Conservation (phyloP, 2,888 invertebrate species). For the Himalopsyche anomala region DNA sequence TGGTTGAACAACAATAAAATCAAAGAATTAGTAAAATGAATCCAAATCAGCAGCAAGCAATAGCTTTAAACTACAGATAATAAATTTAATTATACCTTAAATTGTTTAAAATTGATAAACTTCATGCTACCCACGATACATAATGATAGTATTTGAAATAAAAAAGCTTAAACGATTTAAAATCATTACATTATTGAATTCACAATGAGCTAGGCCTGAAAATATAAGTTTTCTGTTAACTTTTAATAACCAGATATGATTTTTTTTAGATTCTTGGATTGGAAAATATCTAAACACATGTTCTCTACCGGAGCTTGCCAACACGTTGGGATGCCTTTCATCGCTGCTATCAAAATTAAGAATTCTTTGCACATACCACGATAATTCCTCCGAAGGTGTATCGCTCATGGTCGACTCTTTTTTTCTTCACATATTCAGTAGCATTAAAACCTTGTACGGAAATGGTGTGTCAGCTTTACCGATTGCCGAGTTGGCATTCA, state of each 20-base stretch:
- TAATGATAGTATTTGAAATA: too few relatives aligned
- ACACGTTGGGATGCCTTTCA: slow-evolving; percentile 66
- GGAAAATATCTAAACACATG: slow-evolving; percentile 66
- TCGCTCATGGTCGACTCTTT: slow-evolving; percentile 65
- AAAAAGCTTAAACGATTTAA: too few relatives aligned
- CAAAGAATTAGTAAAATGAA: too few relatives aligned
- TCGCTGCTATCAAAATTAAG: slow-evolving; percentile 64
- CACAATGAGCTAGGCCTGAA: too few relatives aligned
- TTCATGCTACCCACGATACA: too few relatives aligned
- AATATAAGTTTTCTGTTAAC: too few relatives aligned
- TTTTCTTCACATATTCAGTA: slow-evolving; percentile 66
- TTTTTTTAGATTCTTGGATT: slow-evolving; percentile 67
- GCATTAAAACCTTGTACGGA: slow-evolving; percentile 64
- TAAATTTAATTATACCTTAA: too few relatives aligned
- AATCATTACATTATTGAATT: too few relatives aligned
- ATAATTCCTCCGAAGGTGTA: slow-evolving; percentile 53
- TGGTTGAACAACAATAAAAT: too few relatives aligned
- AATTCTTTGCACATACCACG: slow-evolving; percentile 61
- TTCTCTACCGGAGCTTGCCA: slow-evolving; percentile 66
- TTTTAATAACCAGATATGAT: not conserved
- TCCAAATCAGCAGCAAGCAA: too few relatives aligned
- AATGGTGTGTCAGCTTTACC: slow-evolving; percentile 64
- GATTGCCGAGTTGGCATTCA: slow-evolving; percentile 66
- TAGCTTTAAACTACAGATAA: too few relatives aligned
- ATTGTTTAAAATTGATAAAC: too few relatives aligned